Base-by-base conservation (phyloP, 2,888 invertebrate species). In the Nemotelus pantherinus region DNA sequence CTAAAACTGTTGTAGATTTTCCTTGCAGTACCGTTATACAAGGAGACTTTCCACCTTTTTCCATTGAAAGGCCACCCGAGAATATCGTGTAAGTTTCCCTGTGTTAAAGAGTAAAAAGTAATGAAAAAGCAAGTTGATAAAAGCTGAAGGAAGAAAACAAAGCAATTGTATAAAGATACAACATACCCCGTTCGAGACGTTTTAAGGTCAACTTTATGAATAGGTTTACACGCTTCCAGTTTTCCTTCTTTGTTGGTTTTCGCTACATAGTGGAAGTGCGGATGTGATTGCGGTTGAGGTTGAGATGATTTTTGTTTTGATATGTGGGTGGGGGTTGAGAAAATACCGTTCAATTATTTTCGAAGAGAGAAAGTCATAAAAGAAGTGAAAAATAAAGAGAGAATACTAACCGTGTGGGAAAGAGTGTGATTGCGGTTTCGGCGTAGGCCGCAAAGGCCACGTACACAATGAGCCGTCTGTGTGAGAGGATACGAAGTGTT, bases 11-110 rank as follows among this genome's bases (percentile, higher is more conserved):
- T 82, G 97, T 98, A 83, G 94, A 94, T 90, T 97, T 98, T 82
- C 96, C 97, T 89, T 95, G 96, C 88, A 97, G 94, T 83, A 98
- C 97, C 48, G 98, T 98, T 87, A 98, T 94, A 88, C 96, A 96
- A 84, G 97, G 97, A 83, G 96, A 92, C 88, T 95, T 90, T 83
- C 95, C 93, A 83, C 94, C 93, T 87, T 94, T 94, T 88, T 97
- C 97, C 86, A 93, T 92, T 77, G 97, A 94, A 89, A 98, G 92
- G 67, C 98, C 98, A 82, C 98, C 98, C 82, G 97, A 97, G 91
- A 98, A 98, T 90, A 98, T 96, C 88, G 98, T 93, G 89, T 95
- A 94, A 81, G 95, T 93, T 88, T 98, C 98, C 81, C 96, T 96
- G 89, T 25, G 25, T 41, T 90, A 89, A 60, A 77, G 75, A 60